Evolutionary conservation across 2,797 vertebrate species (phyloP).

Genomic region (Myotis pilosus): DNA sequence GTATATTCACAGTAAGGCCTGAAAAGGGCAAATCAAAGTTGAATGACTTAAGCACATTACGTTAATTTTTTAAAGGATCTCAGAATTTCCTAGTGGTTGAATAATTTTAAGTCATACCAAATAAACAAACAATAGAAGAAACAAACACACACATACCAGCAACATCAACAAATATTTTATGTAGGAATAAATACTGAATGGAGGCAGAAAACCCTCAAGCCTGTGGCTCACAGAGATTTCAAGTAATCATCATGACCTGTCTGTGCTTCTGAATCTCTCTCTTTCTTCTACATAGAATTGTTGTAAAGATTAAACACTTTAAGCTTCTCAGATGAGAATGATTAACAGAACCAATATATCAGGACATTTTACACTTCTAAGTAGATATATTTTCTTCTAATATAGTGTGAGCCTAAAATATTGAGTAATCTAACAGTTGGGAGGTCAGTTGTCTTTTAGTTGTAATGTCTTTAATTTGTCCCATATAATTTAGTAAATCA

Average conservation of each 20-base stretch:
- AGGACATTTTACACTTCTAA: background rate
- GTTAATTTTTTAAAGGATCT: background rate
- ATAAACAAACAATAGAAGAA: background rate
- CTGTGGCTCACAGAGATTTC: background rate
- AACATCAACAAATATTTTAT: slow-evolving; percentile 1
- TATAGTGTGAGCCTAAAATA: background rate
- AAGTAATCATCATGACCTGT: background rate
- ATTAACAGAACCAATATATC: slow-evolving; percentile 15
- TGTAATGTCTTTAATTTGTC: background rate
- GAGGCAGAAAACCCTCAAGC: background rate
- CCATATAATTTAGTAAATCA: slow-evolving; percentile 8
- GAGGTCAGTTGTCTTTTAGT: background rate
- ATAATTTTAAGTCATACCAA: slow-evolving; percentile 37
- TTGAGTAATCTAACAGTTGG: background rate
- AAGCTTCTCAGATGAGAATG: background rate
- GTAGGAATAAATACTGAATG: background rate
- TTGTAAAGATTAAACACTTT: background rate
- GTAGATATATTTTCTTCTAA: background rate
- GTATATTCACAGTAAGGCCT: background rate
- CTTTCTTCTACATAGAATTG: background rate
- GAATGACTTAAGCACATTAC: background rate
- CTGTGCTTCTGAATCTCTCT: background rate
- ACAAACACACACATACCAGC: background rate
- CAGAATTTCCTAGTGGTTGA: background rate
- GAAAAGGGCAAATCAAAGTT: background rate